Conservation (phyloP, 1,140 invertebrate genomes). For the Heliconius congener region DNA sequence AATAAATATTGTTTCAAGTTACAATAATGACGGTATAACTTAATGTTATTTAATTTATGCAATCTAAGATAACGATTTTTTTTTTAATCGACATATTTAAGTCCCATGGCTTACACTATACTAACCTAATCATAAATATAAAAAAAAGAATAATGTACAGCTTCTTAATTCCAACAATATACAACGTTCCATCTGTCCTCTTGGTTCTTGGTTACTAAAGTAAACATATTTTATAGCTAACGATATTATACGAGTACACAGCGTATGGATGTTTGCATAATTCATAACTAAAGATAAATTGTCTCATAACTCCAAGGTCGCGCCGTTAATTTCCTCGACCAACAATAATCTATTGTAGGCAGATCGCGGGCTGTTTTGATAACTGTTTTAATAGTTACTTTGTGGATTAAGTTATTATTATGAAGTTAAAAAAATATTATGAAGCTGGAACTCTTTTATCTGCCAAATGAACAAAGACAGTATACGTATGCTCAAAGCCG, state of each 20-base stretch:
- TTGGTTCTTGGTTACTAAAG: not conserved
- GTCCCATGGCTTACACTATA: too few species aligned
- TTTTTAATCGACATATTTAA: not conserved
- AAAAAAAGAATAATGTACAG: not conserved
- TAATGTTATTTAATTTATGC: not conserved
- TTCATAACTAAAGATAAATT: constrained; percentile 33
- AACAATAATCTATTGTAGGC: constrained; percentile 28
- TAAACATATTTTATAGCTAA: not conserved
- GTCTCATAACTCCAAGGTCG: constrained; percentile 37
- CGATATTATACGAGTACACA: not conserved
- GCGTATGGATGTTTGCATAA: constrained; percentile 20
- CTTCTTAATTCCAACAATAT: not conserved
- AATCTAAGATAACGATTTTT: not conserved
- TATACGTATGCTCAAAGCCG: not conserved
- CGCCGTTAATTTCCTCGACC: constrained; percentile 36
- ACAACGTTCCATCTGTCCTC: not conserved
- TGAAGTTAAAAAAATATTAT: not conserved
- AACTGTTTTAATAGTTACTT: not conserved
- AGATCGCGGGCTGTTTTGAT: constrained; percentile 2
- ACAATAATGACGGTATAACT: not conserved
- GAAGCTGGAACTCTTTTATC: not conserved
- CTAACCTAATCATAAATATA: not conserved
- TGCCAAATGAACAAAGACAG: not conserved
- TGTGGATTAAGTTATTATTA: not conserved
- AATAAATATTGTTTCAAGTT: not conserved